Conservation (phyloP, 2,113 vertebrate species). For the Thalassarche chlororhynchos region DNA sequence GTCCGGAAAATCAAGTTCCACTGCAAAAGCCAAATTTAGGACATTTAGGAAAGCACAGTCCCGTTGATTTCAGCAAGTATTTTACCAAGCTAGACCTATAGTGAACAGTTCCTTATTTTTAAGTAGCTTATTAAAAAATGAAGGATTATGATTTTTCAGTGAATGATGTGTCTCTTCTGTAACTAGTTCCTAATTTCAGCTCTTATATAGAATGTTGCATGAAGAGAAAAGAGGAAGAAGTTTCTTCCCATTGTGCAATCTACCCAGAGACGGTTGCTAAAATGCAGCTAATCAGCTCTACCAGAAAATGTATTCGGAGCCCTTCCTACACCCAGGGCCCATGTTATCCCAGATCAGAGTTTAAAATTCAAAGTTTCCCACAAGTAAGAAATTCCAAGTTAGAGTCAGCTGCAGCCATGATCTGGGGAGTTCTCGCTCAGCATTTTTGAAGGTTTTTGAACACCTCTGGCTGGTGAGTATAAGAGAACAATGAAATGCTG, state of each 20-base stretch:
- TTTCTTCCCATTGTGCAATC: background rate
- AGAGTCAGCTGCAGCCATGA: background rate
- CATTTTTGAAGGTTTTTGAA: background rate
- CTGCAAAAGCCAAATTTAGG: background rate
- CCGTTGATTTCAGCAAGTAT: background rate
- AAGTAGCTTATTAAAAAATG: background rate
- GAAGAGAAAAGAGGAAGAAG: background rate
- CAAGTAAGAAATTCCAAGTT: background rate
- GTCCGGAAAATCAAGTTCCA: background rate
- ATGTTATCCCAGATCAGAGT: background rate
- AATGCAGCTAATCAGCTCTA: background rate
- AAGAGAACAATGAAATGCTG: background rate
- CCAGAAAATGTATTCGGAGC: background rate
- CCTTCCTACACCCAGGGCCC: background rate
- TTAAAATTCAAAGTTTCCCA: background rate
- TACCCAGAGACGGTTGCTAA: background rate
- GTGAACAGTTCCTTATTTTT: background rate
- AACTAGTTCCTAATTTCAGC: background rate
- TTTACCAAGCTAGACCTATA: background rate
- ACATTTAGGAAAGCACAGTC: background rate
- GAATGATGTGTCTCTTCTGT: background rate
- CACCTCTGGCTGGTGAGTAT: background rate
- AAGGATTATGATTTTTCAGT: background rate
- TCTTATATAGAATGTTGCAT: background rate
- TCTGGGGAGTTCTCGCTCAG: fast-evolving